These are phyloP conservation scores for Lasioglossum morio DNA, from an alignment of 2,888 invertebrate species.

Conservation along the genomic window DNA sequence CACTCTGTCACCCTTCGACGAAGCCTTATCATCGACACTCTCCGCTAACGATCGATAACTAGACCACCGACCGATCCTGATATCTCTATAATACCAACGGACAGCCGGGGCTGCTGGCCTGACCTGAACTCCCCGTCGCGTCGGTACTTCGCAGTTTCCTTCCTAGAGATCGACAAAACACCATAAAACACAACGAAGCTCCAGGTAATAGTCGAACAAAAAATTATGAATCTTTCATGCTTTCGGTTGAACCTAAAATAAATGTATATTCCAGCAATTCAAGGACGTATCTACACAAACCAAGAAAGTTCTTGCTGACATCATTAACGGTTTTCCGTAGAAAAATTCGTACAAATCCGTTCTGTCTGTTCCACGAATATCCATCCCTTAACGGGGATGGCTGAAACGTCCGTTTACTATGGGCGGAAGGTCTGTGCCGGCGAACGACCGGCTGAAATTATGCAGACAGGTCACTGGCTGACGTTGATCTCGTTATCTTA, in stretches of 20 bases:
- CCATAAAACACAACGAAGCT: neutral
- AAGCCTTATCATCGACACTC: slow-evolving; percentile 57
- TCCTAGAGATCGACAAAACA: neutral
- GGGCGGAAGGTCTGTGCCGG: slow-evolving; percentile 5
- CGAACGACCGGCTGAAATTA: slow-evolving; percentile 47
- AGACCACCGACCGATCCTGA: slow-evolving; percentile 43
- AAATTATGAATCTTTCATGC: neutral
- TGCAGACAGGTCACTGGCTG: slow-evolving; percentile 48
- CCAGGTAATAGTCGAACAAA: neutral
- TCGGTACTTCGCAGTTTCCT: neutral
- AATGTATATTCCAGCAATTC: neutral
- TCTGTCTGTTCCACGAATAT: neutral
- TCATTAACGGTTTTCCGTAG: neutral
- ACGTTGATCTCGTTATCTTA: slow-evolving; percentile 61
- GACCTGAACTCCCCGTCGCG: neutral
- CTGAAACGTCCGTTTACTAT: slow-evolving; percentile 13
- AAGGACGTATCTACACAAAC: neutral
- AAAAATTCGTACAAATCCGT: neutral
- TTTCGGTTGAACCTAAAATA: neutral
- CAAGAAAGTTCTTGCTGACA: neutral
- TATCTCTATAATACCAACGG: slow-evolving; percentile 31
- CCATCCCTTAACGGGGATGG: slow-evolving; percentile 2
- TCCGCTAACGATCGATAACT: slow-evolving; percentile 41
- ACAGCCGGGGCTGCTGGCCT: neutral
- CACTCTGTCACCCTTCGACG: slow-evolving; percentile 54